Evolutionary conservation across 2,797 vertebrate species (phyloP).

Genomic region (Sebastes steindachneri): DNA sequence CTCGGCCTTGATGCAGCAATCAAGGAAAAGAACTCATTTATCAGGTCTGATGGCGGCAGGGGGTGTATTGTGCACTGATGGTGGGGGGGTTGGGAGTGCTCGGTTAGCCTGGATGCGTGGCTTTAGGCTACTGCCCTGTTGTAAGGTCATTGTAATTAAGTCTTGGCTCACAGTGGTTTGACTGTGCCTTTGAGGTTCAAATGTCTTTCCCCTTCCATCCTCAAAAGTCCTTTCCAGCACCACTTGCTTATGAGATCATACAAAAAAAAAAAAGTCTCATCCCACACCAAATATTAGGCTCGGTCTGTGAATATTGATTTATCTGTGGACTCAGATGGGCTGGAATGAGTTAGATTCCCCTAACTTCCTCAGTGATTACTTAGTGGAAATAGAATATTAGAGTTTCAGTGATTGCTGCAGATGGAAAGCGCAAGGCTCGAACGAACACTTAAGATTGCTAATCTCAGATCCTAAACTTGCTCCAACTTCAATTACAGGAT

Average conservation of each 20-base stretch:
- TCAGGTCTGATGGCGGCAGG: constrained; percentile 68
- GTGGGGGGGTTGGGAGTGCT: constrained; percentile 16
- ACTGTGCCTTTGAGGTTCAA: constrained; percentile 80
- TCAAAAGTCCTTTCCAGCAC: constrained; percentile 66
- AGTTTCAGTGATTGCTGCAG: constrained; percentile 72
- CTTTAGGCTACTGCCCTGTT: constrained; percentile 74
- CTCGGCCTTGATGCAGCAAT: constrained; percentile 67
- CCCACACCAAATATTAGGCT: constrained; percentile 73
- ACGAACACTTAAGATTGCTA: constrained; percentile 72
- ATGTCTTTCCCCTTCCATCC: constrained; percentile 72
- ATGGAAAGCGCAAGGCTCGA: constrained; percentile 50
- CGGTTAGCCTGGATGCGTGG: constrained; percentile 53
- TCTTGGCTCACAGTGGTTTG: constrained; percentile 64
- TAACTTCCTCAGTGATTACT: constrained; percentile 78
- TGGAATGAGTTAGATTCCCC: constrained; percentile 73
- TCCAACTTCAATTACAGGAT: constrained; percentile 66
- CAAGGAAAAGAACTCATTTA: constrained; percentile 73
- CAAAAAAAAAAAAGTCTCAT: constrained; percentile 65
- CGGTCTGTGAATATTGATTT: constrained; percentile 80
- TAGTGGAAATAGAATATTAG: constrained; percentile 82
- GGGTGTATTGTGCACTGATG: constrained; percentile 60
- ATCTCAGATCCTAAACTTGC: constrained; percentile 72
- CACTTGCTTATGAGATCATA: constrained; percentile 74
- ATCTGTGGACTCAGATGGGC: constrained; percentile 69
- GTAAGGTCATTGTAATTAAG: constrained; percentile 85